Percentiles rank a stretch among this genome's conserved stretches.
These are phyloP conservation scores for Sphecodes monilicornis DNA, from an alignment of 2,888 invertebrate genomes.

Conservation along the genomic window DNA sequence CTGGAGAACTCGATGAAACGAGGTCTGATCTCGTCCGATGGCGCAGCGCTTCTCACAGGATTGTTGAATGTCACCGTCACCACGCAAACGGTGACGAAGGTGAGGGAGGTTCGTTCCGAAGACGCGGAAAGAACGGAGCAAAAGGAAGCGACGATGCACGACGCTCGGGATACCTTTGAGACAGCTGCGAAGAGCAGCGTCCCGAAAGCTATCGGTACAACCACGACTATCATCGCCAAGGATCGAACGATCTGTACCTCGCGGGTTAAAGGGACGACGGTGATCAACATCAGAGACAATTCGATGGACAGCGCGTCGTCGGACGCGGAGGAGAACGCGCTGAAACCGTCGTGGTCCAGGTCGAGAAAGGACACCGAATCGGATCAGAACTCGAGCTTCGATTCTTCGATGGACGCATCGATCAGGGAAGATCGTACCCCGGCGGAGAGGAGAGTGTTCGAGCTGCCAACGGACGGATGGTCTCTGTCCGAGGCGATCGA, in stretches of 20 bases:
- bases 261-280: not conserved
- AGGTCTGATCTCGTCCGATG: slow-evolving; percentile 94
- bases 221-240: slow-evolving; percentile 77
- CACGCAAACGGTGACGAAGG: slow-evolving; percentile 94
- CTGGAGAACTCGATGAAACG: slow-evolving; percentile 94
- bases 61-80: slow-evolving; percentile 95
- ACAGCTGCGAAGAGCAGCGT: slow-evolving; percentile 79
- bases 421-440: slow-evolving; percentile 23
- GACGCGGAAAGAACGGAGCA: not conserved
- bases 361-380: slow-evolving; percentile 23
- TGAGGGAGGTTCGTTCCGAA: slow-evolving; percentile 83
- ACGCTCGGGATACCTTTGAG: slow-evolving; percentile 91
- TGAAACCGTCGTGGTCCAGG: not conserved
- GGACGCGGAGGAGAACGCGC: not conserved
- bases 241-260: slow-evolving; percentile 49
- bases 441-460: slow-evolving; percentile 89
- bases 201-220: slow-evolving; percentile 74
- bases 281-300: slow-evolving; percentile 7
- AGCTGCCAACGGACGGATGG: slow-evolving; percentile 94
- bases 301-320: not conserved
- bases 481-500: slow-evolving; percentile 93
- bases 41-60: slow-evolving; percentile 93
- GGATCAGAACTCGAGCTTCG: slow-evolving; percentile 32
- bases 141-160: slow-evolving; percentile 88
- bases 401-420: not conserved